Conservation (phyloP, 2,113 vertebrate species). For the Passer montanus region DNA sequence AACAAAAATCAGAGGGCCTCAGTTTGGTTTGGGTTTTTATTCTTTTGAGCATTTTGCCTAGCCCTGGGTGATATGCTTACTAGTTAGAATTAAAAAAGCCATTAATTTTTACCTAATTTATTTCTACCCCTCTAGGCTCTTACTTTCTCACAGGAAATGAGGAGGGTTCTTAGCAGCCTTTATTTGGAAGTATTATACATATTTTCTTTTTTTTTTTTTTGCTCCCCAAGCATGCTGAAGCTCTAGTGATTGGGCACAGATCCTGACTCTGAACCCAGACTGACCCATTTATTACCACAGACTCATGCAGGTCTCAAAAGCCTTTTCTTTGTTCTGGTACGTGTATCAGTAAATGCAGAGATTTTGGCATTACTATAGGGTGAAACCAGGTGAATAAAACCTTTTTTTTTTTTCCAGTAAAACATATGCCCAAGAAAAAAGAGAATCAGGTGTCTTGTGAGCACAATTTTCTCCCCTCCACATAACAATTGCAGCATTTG, state of each 20-base stretch:
- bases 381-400: neutral
- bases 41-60: neutral
- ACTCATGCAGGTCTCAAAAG: neutral
- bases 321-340: neutral
- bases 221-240: neutral
- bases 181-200: neutral
- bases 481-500: neutral
- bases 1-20: constrained; percentile 36
- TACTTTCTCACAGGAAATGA: constrained; percentile 12
- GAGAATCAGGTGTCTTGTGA: neutral
- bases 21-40: neutral
- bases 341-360: neutral
- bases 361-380: neutral
- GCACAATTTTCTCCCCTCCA: fast-evolving
- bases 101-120: constrained; percentile 63
- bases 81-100: constrained; percentile 45
- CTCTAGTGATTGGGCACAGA: neutral
- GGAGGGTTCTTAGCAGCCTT: neutral
- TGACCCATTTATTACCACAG: neutral
- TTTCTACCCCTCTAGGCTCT: neutral
- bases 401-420: neutral
- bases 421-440: neutral
- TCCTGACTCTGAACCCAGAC: neutral
- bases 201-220: neutral
- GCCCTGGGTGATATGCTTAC: constrained; percentile 42